phyloP scores from a whole-genome alignment of 1,140 invertebrate species.

The Trichomalopsis sarcophagae region DNA sequence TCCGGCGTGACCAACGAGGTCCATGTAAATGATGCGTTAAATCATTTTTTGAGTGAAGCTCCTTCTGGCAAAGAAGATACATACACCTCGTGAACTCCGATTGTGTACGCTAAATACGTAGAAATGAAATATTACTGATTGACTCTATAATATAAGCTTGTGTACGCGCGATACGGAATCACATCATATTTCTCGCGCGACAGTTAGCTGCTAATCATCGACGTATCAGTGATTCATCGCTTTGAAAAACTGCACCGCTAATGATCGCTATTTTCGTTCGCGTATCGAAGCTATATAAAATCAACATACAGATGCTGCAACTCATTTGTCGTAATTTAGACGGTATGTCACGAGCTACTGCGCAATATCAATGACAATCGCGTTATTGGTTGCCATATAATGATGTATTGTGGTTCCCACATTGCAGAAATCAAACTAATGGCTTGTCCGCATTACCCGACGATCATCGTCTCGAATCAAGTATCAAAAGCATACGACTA shows the following conservation, averaged over 20 bases:
- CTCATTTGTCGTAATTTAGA: conserved; percentile 4
- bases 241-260: not conserved
- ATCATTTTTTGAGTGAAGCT: not conserved
- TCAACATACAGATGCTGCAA: not conserved
- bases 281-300: not conserved
- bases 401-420: not conserved
- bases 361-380: conserved; percentile 3
- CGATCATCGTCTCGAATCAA: conserved; percentile 9
- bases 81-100: not conserved
- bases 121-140: not conserved
- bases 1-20: not conserved
- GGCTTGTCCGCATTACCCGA: conserved; percentile 5
- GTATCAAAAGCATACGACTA: not conserved
- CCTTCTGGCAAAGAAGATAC: not conserved
- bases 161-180: not conserved
- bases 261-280: not conserved
- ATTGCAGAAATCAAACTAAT: conserved; percentile 25
- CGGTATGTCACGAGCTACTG: not conserved
- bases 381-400: not conserved
- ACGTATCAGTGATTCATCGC: not conserved
- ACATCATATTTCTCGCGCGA: not conserved
- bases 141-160: not conserved
- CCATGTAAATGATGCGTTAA: not conserved
- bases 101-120: not conserved
- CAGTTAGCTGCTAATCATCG: not conserved